These are phyloP conservation scores for Pristionchus mayeri DNA, from an alignment of 2,888 invertebrate species.

Conservation along the genomic window DNA sequence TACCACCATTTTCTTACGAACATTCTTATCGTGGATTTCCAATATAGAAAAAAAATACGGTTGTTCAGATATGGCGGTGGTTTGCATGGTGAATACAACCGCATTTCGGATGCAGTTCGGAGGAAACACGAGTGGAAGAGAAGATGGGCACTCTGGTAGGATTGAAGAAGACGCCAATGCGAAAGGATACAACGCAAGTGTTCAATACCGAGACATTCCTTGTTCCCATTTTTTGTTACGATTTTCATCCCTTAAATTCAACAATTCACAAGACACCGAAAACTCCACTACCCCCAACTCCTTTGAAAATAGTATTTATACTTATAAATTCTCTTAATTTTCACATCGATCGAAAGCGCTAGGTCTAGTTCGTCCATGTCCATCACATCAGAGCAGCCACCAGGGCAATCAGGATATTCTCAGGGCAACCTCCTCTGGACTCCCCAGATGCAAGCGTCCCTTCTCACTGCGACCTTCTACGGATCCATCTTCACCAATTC, in stretches of 20 bases:
- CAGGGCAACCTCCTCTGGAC: conserved; percentile 66
- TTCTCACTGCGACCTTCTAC: conserved; percentile 67
- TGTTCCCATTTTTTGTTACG: not conserved
- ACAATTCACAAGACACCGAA: too few relatives aligned
- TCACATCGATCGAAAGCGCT: too few relatives aligned
- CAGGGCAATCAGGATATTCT: too few relatives aligned
- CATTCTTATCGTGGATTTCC: too few relatives aligned
- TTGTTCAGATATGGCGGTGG: conserved; percentile 59
- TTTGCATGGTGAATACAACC: conserved; percentile 67
- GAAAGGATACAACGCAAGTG: not conserved
- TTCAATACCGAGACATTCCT: too few relatives aligned
- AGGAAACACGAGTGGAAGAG: not conserved
- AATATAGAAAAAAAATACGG: not conserved
- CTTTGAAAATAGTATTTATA: too few relatives aligned
- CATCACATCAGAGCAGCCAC: too few relatives aligned
- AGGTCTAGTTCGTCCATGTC: too few relatives aligned
- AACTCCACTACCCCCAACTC: too few relatives aligned
- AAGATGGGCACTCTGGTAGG: not conserved
- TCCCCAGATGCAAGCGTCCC: conserved; percentile 61
- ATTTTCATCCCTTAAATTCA: not conserved
- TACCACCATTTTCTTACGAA: too few relatives aligned
- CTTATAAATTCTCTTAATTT: too few relatives aligned
- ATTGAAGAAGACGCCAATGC: not conserved
- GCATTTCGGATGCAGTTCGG: conserved; percentile 47
- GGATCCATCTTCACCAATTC: conserved; percentile 63